Evolutionary conservation across 2,797 vertebrate genomes (phyloP), one percentile per base, ranked within the genome.

Genomic region (Fratercula arctica): DNA sequence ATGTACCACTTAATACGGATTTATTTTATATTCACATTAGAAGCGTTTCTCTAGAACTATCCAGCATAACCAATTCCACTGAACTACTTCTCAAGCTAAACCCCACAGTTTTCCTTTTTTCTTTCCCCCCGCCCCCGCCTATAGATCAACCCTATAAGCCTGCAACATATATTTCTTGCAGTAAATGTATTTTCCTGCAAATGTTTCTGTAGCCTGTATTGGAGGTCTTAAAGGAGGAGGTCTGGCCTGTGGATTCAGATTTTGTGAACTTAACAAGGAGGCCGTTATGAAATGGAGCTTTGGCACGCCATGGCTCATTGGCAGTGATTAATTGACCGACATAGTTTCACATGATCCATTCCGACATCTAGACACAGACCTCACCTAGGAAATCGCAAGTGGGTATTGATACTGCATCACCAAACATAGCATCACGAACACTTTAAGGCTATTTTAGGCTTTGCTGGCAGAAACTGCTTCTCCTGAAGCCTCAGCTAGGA

Each of bases 281-380:
- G 85, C 85, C 0, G 92, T 97, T 97, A 96, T 97, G 98, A 97
- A 97, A 96, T 85, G 95, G 97, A 97, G 88, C 96, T 97, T 98
- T 97, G 96, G 98, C 98, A 94, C 5, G 98, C 98, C 98, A 98
- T 98, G 98, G 98, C 97, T 98, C 98, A 98, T 98, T 98, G 98
- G 98, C 94, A 95, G 97, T 98, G 98, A 99, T 98, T 98, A 98
- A 98, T 98, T 97, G 98, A 94, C 97, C 57, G 97, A 97, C 95
- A 96, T 97, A 98, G 97, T 98, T 98, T 98, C 98, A 98, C 97
- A 98, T 98, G 98, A 98, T 98, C 98, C 98, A 97, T 98, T 98
- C 95, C 97, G 98, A 97, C 95, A 95, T 93, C 57, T 68, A 96
- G 97, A 97, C 96, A 95, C 95, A 98, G 98, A 86, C 97, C 93